Evolutionary conservation across 1,140 invertebrate genomes (phyloP).

Genomic region (Ditylenchus dipsaci): DNA sequence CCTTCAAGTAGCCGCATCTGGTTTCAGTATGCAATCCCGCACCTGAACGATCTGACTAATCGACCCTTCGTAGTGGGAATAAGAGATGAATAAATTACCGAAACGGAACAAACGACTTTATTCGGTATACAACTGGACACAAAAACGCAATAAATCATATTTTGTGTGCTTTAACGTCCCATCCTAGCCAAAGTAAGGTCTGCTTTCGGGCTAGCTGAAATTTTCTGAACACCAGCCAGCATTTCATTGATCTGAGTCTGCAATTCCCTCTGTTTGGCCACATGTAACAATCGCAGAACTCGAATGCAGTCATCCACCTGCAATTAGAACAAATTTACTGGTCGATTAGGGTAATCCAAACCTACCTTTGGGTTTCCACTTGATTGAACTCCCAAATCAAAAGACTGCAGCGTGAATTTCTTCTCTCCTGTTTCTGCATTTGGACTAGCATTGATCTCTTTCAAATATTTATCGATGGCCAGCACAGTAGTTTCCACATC

Average conservation of each 20-base stretch:
- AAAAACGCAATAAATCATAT: too few species aligned
- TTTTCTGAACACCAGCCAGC: constrained; percentile 80
- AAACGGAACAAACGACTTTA: not conserved
- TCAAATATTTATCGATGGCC: constrained; percentile 18
- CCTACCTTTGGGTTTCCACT: not conserved
- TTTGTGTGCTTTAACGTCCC: constrained; percentile 61
- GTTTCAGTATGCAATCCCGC: too few species aligned
- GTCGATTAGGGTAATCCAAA: too few species aligned
- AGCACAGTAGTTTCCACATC: constrained; percentile 17
- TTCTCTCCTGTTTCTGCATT: not conserved
- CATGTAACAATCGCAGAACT: constrained; percentile 34
- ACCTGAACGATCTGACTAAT: too few species aligned
- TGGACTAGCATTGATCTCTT: not conserved
- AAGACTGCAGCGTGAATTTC: not conserved
- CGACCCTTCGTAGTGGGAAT: too few species aligned
- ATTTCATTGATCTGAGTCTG: constrained; percentile 91
- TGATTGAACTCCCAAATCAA: not conserved
- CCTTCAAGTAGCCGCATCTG: too few species aligned
- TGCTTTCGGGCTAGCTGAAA: constrained; percentile 96
- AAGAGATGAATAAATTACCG: too few species aligned
- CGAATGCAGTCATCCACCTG: constrained; percentile 31
- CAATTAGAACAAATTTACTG: too few species aligned
- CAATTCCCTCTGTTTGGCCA: constrained; percentile 68
- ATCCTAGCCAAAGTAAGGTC: constrained; percentile 89
- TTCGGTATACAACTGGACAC: too few species aligned